A percentile compares a stretch with the other conserved stretches of the same genome.
Conservation (phyloP, 2,888 invertebrate species). For the Ceratothoa steindachneri region DNA sequence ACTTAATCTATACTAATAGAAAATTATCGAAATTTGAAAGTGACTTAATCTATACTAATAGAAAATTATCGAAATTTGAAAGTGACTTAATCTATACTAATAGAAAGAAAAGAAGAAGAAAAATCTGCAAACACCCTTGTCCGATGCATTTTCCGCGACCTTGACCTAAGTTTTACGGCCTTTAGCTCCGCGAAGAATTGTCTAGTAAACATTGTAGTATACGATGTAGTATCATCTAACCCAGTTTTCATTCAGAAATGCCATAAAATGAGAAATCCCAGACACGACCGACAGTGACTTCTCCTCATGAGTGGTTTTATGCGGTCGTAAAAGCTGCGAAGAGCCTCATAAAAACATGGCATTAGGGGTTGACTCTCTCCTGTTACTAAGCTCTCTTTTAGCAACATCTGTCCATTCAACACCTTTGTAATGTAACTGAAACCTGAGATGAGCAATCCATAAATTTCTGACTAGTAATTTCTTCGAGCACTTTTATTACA, state of each 20-base stretch:
- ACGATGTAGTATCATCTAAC: slow-evolving; percentile 29
- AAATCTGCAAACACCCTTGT: background rate
- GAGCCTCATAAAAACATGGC: slow-evolving; percentile 15
- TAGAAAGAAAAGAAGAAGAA: too few species aligned
- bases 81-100: too few species aligned
- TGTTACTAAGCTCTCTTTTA: slow-evolving; percentile 6
- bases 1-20: too few species aligned
- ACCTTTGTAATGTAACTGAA: background rate
- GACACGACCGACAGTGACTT: slow-evolving; percentile 16
- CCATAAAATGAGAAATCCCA: slow-evolving; percentile 41
- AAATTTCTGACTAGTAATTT: background rate
- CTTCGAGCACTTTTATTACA: background rate
- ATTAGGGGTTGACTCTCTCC: background rate
- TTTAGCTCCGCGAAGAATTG: background rate
- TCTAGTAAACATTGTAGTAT: slow-evolving; percentile 7
- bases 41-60: too few species aligned
- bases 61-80: too few species aligned
- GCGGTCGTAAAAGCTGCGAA: slow-evolving; percentile 22
- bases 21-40: too few species aligned
- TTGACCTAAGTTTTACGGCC: background rate
- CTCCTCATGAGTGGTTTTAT: slow-evolving; percentile 23
- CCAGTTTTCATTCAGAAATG: slow-evolving; percentile 48
- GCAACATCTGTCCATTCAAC: slow-evolving; percentile 4
- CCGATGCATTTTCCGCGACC: background rate
- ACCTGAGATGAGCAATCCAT: background rate